These are phyloP conservation scores for Passer domesticus DNA, from an alignment of 2,113 vertebrate species.

Conservation along the genomic window DNA sequence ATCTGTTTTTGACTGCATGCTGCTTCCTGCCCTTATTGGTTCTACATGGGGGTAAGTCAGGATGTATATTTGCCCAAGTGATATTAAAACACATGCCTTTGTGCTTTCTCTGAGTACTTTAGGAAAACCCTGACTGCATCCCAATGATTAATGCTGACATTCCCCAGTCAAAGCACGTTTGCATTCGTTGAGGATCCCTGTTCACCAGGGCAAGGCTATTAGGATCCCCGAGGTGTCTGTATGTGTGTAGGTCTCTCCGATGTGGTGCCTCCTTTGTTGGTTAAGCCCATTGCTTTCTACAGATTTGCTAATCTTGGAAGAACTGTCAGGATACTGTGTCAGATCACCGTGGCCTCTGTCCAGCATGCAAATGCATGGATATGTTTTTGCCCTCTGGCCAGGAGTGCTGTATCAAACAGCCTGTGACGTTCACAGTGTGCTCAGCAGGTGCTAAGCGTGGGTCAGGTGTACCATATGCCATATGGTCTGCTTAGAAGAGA, in stretches of 20 bases:
- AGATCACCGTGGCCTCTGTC: slow-evolving; percentile 59
- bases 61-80: neutral
- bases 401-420: neutral
- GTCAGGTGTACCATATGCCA: slow-evolving; percentile 84
- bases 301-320: slow-evolving; percentile 63
- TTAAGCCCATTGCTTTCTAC: slow-evolving; percentile 42
- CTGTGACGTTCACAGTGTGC: slow-evolving; percentile 15
- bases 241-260: neutral
- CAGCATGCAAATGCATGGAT: slow-evolving; percentile 70
- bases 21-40: neutral
- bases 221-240: neutral
- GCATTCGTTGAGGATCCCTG: neutral
- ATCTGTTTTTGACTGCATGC: neutral
- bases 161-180: neutral
- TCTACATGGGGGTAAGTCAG: neutral
- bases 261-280: slow-evolving; percentile 5
- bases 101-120: neutral
- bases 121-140: neutral
- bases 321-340: slow-evolving; percentile 42
- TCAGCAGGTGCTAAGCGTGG: slow-evolving; percentile 83
- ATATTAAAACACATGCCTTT: neutral
- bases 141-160: neutral
- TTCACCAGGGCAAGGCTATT: neutral
- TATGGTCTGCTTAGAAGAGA: slow-evolving; percentile 72
- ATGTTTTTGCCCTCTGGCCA: slow-evolving; percentile 61